Percentiles rank a stretch among this genome's conserved stretches.
phyloP scores from a whole-genome alignment of 2,113 vertebrate genomes.

The Tragulus kanchil region DNA sequence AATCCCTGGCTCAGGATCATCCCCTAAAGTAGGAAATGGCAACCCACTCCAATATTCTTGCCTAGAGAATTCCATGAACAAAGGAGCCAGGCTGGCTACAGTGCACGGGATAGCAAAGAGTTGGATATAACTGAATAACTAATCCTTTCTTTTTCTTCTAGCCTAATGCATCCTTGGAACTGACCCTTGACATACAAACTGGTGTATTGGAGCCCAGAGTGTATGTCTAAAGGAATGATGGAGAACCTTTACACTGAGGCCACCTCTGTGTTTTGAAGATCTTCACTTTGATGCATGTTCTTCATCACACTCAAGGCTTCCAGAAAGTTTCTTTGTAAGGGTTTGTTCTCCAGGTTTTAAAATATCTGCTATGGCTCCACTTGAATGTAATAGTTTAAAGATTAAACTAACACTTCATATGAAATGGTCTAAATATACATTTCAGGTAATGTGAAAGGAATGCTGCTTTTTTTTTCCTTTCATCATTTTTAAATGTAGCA shows the following conservation, averaged over 20 bases:
- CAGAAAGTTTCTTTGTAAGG: neutral
- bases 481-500: neutral
- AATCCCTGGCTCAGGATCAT: too few species aligned
- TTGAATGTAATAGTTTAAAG: neutral
- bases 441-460: neutral
- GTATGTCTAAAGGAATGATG: neutral
- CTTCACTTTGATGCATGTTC: neutral
- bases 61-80: too few species aligned
- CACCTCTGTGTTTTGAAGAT: fast-evolving
- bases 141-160: too few species aligned
- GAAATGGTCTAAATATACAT: neutral
- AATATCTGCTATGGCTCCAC: neutral
- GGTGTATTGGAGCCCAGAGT: fast-evolving
- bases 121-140: too few species aligned
- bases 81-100: too few species aligned
- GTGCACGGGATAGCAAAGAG: too few species aligned
- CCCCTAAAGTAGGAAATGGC: too few species aligned
- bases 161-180: fast-evolving
- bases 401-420: neutral
- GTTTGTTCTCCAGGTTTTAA: neutral
- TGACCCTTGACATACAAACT: too few species aligned
- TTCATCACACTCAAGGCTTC: neutral
- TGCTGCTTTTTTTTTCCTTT: neutral
- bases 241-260: fast-evolving
- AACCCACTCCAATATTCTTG: too few species aligned